Conservation (phyloP, 1,140 invertebrate species). For the Pseudachorutes palmiensis region DNA sequence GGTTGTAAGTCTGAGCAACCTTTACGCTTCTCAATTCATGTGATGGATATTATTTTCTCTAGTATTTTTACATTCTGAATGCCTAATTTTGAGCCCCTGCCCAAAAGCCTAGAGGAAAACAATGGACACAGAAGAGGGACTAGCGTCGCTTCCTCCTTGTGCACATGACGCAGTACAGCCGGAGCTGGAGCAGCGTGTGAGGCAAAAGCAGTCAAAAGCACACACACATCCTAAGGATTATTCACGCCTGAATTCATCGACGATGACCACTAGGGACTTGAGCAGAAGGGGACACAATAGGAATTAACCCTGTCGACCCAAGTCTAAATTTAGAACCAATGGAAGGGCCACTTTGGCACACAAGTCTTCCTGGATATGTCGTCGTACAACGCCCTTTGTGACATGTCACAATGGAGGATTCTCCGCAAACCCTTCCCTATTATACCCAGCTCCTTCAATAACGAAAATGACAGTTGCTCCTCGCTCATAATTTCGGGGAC, state of each 20-base stretch:
- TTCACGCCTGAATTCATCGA: slow-evolving; percentile 2
- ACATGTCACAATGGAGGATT: neutral
- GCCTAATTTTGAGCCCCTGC: slow-evolving; percentile 2
- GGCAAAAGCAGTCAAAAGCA: slow-evolving; percentile 10
- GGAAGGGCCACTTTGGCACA: neutral
- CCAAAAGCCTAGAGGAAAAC: neutral
- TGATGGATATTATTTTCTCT: too few relatives aligned
- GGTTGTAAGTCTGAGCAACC: too few relatives aligned
- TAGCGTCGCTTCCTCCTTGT: neutral
- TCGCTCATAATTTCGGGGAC: neutral
- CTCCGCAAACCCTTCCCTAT: slow-evolving; percentile 2
- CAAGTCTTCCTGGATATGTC: slow-evolving; percentile 10
- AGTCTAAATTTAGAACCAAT: neutral
- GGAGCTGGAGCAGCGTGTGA: slow-evolving; percentile 1
- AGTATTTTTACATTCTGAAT: too few relatives aligned
- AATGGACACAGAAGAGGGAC: neutral
- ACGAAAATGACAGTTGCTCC: slow-evolving; percentile 9
- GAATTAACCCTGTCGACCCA: slow-evolving; percentile 4
- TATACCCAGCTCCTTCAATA: neutral
- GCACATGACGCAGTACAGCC: neutral
- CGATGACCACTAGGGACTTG: slow-evolving; percentile 3
- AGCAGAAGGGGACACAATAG: neutral
- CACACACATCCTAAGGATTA: slow-evolving; percentile 2
- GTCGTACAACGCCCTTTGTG: neutral
- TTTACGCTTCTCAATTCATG: too few relatives aligned